Evolutionary conservation across 2,888 invertebrate genomes (phyloP), one percentile per base, ranked within the genome.

Genomic region (Macaria notata): DNA sequence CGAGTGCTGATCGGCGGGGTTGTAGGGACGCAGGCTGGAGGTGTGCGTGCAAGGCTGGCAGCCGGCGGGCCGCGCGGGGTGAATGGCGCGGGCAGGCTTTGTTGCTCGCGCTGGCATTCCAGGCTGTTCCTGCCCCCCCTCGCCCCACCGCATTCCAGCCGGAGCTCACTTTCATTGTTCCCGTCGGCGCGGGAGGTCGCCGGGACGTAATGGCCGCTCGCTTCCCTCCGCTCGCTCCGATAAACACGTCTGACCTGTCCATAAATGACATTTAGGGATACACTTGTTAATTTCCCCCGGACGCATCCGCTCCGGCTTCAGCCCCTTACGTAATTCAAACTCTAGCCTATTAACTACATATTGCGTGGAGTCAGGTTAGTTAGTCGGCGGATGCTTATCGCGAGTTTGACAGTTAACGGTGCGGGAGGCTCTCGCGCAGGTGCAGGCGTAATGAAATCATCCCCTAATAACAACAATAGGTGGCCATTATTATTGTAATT

Each of bases 161-260:
- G 86, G 88, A 88, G 86, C 89, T 88, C 90, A 90, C 90, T 89
- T 87, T 89, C 89, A 89, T 90, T 90, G 90, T 90, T 87, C 88
- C 84, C 79, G 75, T 81, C 88, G 81, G 88, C 75, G 85, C 88
- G 89, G 90, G 88, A 88, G 89, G 90, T 89, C 89, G 89, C 84
- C 80, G 79, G 68, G 76, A 79, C 78, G 75, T 59, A 85, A 86
- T 86, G 76, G 79, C 86, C 83, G 83, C 84, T 88, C 81, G 76
- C 75, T 77, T 73, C 76, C 79, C 83, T 77, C 75, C 76, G 77
- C 76, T 75, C 81, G 78, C 80, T 81, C 83, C 82, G 79, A 84
- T 84, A 84, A 87, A 84, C 83, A 81, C 82, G 79, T 78, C 76
- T 74, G 76, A 78, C 80, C 79, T 76, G 79, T 78, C 79, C 81